Conservation (phyloP, 2,113 vertebrate species). For the Muscicapa adusta region DNA sequence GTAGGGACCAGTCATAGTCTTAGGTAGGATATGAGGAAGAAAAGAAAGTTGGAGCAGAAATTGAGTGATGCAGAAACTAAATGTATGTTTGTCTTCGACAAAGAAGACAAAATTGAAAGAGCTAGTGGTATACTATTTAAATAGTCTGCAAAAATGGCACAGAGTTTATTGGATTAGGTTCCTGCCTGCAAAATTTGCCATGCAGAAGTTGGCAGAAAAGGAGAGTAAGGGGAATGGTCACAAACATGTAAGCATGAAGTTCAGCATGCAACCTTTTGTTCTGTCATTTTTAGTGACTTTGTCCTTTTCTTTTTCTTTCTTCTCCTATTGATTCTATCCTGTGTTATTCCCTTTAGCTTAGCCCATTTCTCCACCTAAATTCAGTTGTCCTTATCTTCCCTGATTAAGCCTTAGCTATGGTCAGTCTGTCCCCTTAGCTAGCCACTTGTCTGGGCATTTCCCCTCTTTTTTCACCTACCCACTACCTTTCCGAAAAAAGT, state of each 20-base stretch:
- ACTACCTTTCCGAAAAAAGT: conserved; percentile 18
- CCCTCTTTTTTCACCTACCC: not conserved
- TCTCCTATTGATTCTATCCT: conserved; percentile 44
- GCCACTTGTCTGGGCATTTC: not conserved
- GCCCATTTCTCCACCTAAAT: not conserved
- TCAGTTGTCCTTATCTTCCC: conserved; percentile 19
- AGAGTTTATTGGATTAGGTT: not conserved
- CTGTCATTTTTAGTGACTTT: conserved; percentile 42
- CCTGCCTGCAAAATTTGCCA: not conserved
- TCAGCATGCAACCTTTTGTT: conserved; percentile 44
- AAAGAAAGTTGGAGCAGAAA: not conserved
- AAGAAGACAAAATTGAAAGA: not conserved
- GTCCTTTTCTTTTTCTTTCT: conserved; percentile 61
- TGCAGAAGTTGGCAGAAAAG: not conserved
- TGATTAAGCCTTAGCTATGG: not conserved
- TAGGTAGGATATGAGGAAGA: not conserved
- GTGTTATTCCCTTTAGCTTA: conserved; percentile 40
- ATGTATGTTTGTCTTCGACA: not conserved
- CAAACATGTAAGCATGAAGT: conserved; percentile 11
- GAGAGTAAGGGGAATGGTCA: not conserved
- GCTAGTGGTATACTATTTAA: not conserved
- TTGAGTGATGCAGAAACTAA: not conserved
- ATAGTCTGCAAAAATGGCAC: not conserved
- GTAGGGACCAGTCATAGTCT: not conserved
- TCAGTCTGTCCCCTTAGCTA: not conserved